Base-by-base conservation (phyloP, 30 jellyfish, hydroid and myxozoan genomes). In the Mastigias papua region DNA sequence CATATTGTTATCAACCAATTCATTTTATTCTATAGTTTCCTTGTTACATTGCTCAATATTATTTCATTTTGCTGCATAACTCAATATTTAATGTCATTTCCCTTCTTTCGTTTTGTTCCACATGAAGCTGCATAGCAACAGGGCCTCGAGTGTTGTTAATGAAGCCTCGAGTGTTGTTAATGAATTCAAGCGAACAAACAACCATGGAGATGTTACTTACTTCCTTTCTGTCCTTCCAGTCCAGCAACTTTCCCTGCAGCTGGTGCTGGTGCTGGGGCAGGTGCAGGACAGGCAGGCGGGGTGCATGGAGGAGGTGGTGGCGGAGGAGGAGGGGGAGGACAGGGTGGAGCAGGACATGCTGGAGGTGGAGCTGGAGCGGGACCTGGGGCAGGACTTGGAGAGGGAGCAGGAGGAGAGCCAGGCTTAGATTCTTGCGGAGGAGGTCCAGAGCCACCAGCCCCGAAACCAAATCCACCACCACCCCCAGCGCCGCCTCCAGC, bases 271-370 rank as follows among this genome's bases (percentile, higher is more conserved):
- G 95, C 88, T 0, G 96, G 90, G 16, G 98, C 62, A 19, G 94
- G 93, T 8, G 98, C 95, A 0, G 91, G 90, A 48, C 81, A 57
- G 17, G 97, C 92, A 16, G 98, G 84, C 27, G 98, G 95, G 19
- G 95, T 65, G 11, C 90, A 74, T 8, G 95, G 86, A 2, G 96
- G 87, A n/a, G 97, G 89, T 17, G 97, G 88, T 32, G 96, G 91
- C 5, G 98, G 92, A 72, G 92, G 86, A 0, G 96, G 91, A n/a
- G 97, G 89, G 6, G 97, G 88, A 6, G 98, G 90, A 17, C 97
- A 79, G 54, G 96, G 93, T 16, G 97, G 95, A 6, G 97, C 91
- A 25, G 96, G 81, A 46, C 97, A 87, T 29, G 97, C 97, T 48
- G 97, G 93, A 42, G 98, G 94, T 19, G 96, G 88, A 1, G 98